Evolutionary conservation across 2,888 invertebrate genomes (phyloP).

Genomic region (Disparrhopalites patrizii): DNA sequence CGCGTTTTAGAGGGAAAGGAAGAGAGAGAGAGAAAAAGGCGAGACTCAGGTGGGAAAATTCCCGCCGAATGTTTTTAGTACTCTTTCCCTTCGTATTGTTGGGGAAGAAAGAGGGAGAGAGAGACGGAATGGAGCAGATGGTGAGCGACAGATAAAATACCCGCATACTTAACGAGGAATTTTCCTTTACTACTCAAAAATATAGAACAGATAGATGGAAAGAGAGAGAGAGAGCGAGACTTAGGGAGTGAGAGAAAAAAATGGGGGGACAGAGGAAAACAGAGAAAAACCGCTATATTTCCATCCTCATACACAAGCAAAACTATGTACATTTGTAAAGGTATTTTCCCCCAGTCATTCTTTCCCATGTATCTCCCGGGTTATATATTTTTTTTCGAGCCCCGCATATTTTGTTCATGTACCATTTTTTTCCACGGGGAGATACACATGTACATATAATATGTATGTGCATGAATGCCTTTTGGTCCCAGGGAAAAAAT

Average conservation of each 20-base stretch:
- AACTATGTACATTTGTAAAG: no score
- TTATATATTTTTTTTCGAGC: no score
- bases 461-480: no score
- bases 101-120: conserved; percentile 31
- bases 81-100: conserved; percentile 37
- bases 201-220: no score
- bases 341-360: no score
- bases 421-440: no score
- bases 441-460: no score
- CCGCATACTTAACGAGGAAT: conserved; percentile 34
- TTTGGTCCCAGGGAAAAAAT: no score
- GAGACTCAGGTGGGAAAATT: conserved; percentile 42
- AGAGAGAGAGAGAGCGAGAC: background rate
- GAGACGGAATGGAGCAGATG: conserved; percentile 36
- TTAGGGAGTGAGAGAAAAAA: background rate
- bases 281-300: no score
- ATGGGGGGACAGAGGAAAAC: background rate
- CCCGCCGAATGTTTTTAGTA: conserved; percentile 41
- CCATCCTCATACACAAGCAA: no score
- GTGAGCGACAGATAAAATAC: conserved; percentile 42
- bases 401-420: no score
- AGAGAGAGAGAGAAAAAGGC: conserved; percentile 17
- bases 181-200: background rate
- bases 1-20: background rate
- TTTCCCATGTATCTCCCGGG: no score